These are phyloP conservation scores for Asarcornis scutulata DNA, from an alignment of 2,113 vertebrate genomes.

Conservation along the genomic window DNA sequence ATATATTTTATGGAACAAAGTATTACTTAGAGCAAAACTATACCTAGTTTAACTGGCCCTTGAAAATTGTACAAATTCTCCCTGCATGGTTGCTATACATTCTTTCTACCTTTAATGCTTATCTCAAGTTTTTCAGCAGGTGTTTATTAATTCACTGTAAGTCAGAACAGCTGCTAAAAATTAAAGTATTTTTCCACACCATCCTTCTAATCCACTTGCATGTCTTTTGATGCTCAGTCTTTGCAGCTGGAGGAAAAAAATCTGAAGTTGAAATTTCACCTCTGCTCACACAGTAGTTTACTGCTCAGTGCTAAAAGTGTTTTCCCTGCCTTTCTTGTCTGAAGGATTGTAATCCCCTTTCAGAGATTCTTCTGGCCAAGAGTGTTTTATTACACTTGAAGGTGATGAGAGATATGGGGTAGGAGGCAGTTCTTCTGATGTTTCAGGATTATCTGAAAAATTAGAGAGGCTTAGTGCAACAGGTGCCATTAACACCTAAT, in stretches of 20 bases:
- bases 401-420: neutral
- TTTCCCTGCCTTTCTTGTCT: slow-evolving; percentile 42
- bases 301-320: neutral
- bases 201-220: slow-evolving; percentile 30
- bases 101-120: neutral
- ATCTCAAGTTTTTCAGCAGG: slow-evolving; percentile 22
- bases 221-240: slow-evolving; percentile 39
- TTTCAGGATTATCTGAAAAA: slow-evolving; percentile 29
- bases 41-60: neutral
- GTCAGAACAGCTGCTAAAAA: slow-evolving; percentile 55
- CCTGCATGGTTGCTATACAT: neutral
- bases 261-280: slow-evolving; percentile 59
- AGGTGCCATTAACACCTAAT: slow-evolving; percentile 16
- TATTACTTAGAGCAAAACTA: neutral
- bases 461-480: slow-evolving; percentile 15
- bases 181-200: slow-evolving; percentile 43
- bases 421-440: neutral
- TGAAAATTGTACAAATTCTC: slow-evolving; percentile 32
- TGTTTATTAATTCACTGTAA: slow-evolving; percentile 51
- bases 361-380: neutral
- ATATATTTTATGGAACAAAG: neutral
- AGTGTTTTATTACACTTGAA: slow-evolving; percentile 30
- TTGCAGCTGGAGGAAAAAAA: slow-evolving; percentile 34
- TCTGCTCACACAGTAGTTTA: neutral
- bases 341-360: slow-evolving; percentile 39